Evolutionary conservation across 2,113 vertebrate genomes (phyloP).

Genomic region (Aphelocoma coerulescens): DNA sequence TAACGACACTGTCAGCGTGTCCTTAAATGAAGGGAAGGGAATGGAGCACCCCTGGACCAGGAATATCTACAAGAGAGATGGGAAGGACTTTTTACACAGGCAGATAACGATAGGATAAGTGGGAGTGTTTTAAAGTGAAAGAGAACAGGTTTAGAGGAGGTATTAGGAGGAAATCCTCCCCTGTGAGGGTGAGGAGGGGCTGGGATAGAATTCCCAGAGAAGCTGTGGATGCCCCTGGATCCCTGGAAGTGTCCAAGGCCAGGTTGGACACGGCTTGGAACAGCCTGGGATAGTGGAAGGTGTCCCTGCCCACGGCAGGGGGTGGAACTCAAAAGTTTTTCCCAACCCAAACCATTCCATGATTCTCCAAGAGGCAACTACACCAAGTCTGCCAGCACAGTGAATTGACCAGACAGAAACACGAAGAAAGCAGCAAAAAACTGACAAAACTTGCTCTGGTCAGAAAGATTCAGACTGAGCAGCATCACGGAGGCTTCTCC

Average conservation of each 20-base stretch:
- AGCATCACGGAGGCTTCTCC: background rate
- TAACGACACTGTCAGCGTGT: background rate
- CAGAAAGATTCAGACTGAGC: background rate
- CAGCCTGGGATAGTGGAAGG: fast-evolving
- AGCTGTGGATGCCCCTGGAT: background rate
- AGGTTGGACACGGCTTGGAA: fast-evolving
- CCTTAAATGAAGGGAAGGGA: background rate
- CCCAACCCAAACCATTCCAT: background rate
- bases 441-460: background rate
- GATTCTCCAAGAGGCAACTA: background rate
- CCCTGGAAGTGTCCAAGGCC: background rate
- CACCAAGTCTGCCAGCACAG: background rate
- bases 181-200: background rate
- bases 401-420: background rate
- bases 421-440: background rate
- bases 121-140: background rate
- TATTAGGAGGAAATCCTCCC: background rate
- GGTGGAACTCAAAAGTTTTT: background rate
- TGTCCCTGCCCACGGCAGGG: background rate
- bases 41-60: background rate
- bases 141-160: background rate
- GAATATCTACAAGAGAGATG: background rate
- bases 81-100: background rate
- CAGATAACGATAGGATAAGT: background rate
- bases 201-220: background rate